Evolutionary conservation across 2,797 vertebrate genomes (phyloP).

Genomic region (Oryzias sinensis): DNA sequence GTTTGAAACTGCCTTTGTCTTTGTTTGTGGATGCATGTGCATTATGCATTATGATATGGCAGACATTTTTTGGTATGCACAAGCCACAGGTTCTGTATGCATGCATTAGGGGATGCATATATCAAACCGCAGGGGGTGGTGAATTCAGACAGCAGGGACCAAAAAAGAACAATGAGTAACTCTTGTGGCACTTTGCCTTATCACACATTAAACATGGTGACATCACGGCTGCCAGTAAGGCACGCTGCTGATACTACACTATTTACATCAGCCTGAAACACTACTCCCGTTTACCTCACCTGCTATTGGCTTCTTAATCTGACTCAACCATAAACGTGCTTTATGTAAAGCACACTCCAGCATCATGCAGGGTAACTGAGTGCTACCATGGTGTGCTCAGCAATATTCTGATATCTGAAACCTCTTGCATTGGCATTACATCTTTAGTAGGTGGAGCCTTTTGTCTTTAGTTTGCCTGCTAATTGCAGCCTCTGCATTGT

Average conservation of each 20-base stretch:
- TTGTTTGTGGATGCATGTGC: constrained; percentile 45
- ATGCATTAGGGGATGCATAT: constrained; percentile 24
- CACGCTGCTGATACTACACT: constrained; percentile 60
- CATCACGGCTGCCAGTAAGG: constrained; percentile 54
- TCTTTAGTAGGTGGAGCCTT: constrained; percentile 22
- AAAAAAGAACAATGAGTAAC: constrained; percentile 1
- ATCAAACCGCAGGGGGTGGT: constrained; percentile 15
- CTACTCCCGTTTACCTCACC: constrained; percentile 47
- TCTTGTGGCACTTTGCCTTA: constrained; percentile 21
- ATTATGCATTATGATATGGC: constrained; percentile 36
- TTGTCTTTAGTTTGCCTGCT: constrained; percentile 4
- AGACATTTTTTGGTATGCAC: constrained; percentile 23
- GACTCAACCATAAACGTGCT: constrained; percentile 35
- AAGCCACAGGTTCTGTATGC: constrained; percentile 30
- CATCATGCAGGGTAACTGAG: neutral
- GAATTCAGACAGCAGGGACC: neutral
- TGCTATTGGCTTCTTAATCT: constrained; percentile 29
- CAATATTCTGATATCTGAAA: constrained; percentile 56
- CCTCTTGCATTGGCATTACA: constrained; percentile 22
- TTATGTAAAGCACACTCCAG: constrained; percentile 6
- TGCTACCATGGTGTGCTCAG: constrained; percentile 42
- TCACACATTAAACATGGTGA: constrained; percentile 49
- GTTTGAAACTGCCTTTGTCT: constrained; percentile 54
- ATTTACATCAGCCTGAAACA: constrained; percentile 54
- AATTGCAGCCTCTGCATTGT: constrained; percentile 35